A percentile compares a stretch with the other conserved stretches of the same genome.
These are phyloP conservation scores for Epizoanthus fatuus DNA, from an alignment of 92 coral and sea anemone genomes.

Conservation along the genomic window DNA sequence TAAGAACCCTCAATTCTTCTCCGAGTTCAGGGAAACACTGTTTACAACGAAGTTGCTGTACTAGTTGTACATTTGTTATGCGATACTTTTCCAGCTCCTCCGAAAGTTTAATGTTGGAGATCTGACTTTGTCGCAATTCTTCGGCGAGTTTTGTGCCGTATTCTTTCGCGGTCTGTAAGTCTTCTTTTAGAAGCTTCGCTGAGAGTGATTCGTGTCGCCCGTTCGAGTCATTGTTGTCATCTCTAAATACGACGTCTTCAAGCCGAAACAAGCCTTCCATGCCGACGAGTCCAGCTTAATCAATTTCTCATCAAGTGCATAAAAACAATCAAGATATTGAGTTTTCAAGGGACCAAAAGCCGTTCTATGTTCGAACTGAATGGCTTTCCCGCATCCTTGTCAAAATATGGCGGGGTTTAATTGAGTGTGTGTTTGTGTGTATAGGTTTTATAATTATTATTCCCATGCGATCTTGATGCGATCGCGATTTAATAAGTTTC, in stretches of 20 bases:
- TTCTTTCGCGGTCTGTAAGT: background rate
- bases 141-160: background rate
- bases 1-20: conserved; percentile 5
- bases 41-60: background rate
- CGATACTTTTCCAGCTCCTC: conserved; percentile 1
- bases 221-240: background rate
- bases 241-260: background rate
- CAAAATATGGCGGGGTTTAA: background rate
- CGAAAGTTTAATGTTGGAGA: conserved; percentile 3
- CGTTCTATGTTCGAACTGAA: background rate
- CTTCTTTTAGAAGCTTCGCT: background rate
- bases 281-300: background rate
- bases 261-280: conserved; percentile 1
- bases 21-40: background rate
- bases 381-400: background rate
- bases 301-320: background rate
- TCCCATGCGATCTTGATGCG: background rate
- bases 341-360: background rate
- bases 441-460: background rate
- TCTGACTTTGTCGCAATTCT: conserved; percentile 15
- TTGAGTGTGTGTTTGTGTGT: background rate
- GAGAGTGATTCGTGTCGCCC: background rate
- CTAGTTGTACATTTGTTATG: background rate
- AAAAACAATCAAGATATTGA: background rate
- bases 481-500: background rate